Evolutionary conservation across 2,113 vertebrate species (phyloP).

Genomic region (Poeciliopsis prolifica): DNA sequence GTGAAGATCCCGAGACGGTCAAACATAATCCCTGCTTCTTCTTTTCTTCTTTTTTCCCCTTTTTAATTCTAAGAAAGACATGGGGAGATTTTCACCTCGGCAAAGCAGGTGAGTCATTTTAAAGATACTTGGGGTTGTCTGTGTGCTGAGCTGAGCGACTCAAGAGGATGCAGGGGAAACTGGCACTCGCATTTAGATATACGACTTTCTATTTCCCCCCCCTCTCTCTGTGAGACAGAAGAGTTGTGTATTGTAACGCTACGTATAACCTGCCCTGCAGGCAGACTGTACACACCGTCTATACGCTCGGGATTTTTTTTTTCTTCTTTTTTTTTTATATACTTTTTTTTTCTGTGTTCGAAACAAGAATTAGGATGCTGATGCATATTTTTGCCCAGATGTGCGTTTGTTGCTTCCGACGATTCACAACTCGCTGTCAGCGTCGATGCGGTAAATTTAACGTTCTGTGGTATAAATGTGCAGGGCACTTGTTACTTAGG

Average conservation of each 20-base stretch:
- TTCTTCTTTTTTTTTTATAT: background rate
- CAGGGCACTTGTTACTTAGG: slow-evolving; percentile 74
- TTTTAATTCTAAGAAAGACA: slow-evolving; percentile 52
- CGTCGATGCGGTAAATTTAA: slow-evolving; percentile 1
- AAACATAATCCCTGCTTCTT: slow-evolving; percentile 51
- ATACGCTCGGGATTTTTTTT: too few relatives aligned
- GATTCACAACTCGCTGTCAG: background rate
- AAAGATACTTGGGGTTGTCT: slow-evolving; percentile 46
- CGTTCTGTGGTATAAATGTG: slow-evolving; percentile 24
- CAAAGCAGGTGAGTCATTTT: slow-evolving; percentile 81
- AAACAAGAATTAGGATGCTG: slow-evolving; percentile 8
- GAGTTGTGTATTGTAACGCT: slow-evolving; percentile 4
- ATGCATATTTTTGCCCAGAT: slow-evolving; percentile 10
- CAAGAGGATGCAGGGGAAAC: slow-evolving; percentile 11
- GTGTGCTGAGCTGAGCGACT: slow-evolving; percentile 34
- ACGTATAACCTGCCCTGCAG: slow-evolving; percentile 14
- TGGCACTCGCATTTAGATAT: slow-evolving; percentile 42
- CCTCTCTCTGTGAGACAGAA: background rate
- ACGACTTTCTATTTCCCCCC: slow-evolving; percentile 19
- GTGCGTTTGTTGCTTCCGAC: too few relatives aligned
- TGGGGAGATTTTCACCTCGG: slow-evolving; percentile 74
- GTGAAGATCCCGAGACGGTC: slow-evolving; percentile 50
- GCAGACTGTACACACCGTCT: slow-evolving; percentile 33
- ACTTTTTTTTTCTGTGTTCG: slow-evolving; percentile 30
- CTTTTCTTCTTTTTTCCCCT: slow-evolving; percentile 3